Base-by-base conservation (phyloP, 2,797 vertebrate species). In the Thamnophis elegans region DNA sequence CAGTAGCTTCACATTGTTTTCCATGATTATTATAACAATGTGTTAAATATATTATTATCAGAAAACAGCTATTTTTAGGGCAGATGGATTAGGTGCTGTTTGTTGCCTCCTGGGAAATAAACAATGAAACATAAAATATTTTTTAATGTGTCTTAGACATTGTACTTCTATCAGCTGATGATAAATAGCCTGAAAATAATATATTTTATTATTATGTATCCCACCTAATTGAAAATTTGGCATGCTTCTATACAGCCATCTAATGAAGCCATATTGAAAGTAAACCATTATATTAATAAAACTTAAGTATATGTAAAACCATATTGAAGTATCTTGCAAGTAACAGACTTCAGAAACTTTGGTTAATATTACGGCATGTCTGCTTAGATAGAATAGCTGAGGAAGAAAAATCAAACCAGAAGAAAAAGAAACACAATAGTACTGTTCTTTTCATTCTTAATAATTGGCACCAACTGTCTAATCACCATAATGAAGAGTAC, bases 1-100 rank as follows among this genome's bases (percentile, higher is more conserved):
- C 96, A 92, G 95, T 95, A 96, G 96, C 97, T 97, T 92, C 95
- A 94, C 97, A 96, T 96, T 97, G 96, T 96, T 97, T 98, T 97
- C 97, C 92, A 91, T 96, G 93, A 95, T 93, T 97, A 96, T 97
- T 95, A 96, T 94, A 82, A 4, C 36, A 82, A 53, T 86, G 55
- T 90, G 47, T 88, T 88, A 88, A 91, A 88, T 91, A 62, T 62
- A 93, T 85, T 93, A 60, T 85, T 42, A 42, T 42, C 51, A 85
- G 60, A 58, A 58, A 47, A 16, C 47, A 88, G 65, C 55, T 93
- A 85, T 20, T 53, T 90, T 36, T 47, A 59, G 55, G 32, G 56
- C 32, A 62, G 55, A 90, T 4, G 51, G 58, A 22, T 7, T 42
- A 36, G 7, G 7, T 53, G 54, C 85, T 54, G 51, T n/a, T 85